Percentiles rank a stretch among this genome's conserved stretches.
phyloP scores from a whole-genome alignment of 2,888 invertebrate species.

The Frankliniella fusca region DNA sequence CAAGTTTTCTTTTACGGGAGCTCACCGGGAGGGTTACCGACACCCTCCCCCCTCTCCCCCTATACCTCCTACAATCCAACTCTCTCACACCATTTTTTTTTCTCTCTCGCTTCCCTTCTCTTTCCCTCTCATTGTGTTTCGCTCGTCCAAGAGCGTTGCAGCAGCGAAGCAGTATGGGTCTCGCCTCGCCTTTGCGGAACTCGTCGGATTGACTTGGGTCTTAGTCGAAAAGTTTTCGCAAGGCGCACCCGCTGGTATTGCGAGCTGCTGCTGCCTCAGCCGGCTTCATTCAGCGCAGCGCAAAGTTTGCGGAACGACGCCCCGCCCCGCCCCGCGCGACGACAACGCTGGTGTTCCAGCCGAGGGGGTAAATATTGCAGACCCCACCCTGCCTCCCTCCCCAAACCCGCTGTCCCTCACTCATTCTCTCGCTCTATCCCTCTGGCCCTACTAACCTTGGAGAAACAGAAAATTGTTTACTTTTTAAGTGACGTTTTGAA shows the following conservation, averaged over 20 bases:
- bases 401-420: no score
- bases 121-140: background rate
- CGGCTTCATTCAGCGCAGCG: no score
- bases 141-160: background rate
- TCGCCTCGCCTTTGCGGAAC: background rate
- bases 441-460: no score
- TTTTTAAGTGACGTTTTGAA: no score
- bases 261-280: background rate
- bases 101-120: background rate
- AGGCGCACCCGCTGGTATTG: background rate
- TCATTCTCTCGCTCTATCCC: no score
- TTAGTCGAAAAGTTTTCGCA: background rate
- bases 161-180: background rate
- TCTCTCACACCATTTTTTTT: background rate
- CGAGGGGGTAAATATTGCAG: conserved; percentile 1
- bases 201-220: background rate
- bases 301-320: no score
- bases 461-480: no score
- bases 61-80: background rate
- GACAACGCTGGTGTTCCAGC: no score
- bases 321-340: no score
- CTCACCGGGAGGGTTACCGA: no score
- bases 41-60: background rate
- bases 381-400: background rate
- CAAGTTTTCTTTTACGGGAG: background rate